Evolutionary conservation across 2,797 vertebrate genomes (phyloP), one percentile per base, ranked within the genome.

Genomic region (Megalops cyprinoides): DNA sequence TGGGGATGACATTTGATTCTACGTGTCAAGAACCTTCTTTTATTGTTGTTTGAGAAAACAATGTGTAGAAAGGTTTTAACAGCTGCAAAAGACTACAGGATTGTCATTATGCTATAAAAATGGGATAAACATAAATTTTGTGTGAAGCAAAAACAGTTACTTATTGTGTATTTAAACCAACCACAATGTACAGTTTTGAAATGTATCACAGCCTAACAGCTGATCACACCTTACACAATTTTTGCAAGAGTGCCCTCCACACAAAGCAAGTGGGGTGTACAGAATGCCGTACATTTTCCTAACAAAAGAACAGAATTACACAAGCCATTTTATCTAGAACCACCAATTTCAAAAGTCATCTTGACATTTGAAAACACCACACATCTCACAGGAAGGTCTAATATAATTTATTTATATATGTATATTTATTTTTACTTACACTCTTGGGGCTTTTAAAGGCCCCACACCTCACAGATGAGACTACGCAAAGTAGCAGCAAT

Each of bases 401-500:
- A 34, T 18, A 20, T 58, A 1, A n/a, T n/a, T n/a, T n/a, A 58
- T 58, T 15, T 69, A 69, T 69, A 18, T 69, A 42, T 69, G 37
- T 69, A 69, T 42, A 8, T 42, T 5, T 69, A 20, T 42, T 60
- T 42, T 69, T 69, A 67, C 58, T 25, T 18, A 18, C 2, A 60
- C 37, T 67, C 31, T 31, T 31, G 42, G 20, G 20, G 67, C 23
- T 18, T 37, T n/a, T 44, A 44, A 71, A 71, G 37, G 20, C 20
- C 67, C 20, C 20, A 39, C 18, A 48, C 42, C 42, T 69, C 42
- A 10, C 44, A 44, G 44, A 46, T 28, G 42, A 74, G 39, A 23
- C 44, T 20, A 55, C 51, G 28, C 65, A 71, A 71, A 25, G 62
- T 79, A 48, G 48, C 62, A 73, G 48, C 65, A 79, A 79, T 79